Percentiles rank a stretch among this genome's conserved stretches.
These are phyloP conservation scores for Tethea ocularis DNA, from an alignment of 2,888 invertebrate genomes.

Conservation along the genomic window DNA sequence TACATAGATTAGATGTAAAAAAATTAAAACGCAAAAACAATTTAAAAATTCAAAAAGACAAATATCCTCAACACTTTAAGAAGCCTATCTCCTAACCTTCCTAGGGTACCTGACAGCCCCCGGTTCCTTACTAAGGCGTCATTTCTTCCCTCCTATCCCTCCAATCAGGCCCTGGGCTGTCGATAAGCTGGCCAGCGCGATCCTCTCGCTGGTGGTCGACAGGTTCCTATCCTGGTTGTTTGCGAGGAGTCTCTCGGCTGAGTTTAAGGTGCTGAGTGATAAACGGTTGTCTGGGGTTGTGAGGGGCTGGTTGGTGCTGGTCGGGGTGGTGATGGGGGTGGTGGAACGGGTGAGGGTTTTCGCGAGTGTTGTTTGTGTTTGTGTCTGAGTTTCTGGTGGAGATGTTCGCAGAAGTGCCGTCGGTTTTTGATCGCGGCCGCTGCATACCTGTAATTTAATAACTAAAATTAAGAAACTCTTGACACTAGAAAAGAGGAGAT, in stretches of 20 bases:
- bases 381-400: slow-evolving; percentile 59
- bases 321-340: slow-evolving; percentile 52
- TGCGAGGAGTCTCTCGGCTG: slow-evolving; percentile 58
- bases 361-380: slow-evolving; percentile 48
- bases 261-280: slow-evolving; percentile 54
- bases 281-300: slow-evolving; percentile 49
- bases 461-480: too few relatives aligned
- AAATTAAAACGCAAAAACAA: too few relatives aligned
- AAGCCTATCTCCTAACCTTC: slow-evolving; percentile 54
- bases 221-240: slow-evolving; percentile 47
- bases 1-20: too few relatives aligned
- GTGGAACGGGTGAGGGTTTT: slow-evolving; percentile 62
- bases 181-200: slow-evolving; percentile 66
- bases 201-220: slow-evolving; percentile 54
- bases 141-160: slow-evolving; percentile 74
- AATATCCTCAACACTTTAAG: slow-evolving; percentile 31
- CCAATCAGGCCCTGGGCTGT: slow-evolving; percentile 71
- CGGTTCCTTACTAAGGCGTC: slow-evolving; percentile 69
- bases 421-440: slow-evolving; percentile 77
- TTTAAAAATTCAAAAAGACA: too few relatives aligned
- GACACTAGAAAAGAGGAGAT: too few relatives aligned
- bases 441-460: slow-evolving; percentile 76
- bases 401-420: slow-evolving; percentile 66
- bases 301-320: slow-evolving; percentile 30
- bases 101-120: slow-evolving; percentile 55